A percentile compares a stretch with the other conserved stretches of the same genome.
Evolutionary conservation across 2,888 invertebrate species (phyloP).

Genomic region (Tetranychus piercei): DNA sequence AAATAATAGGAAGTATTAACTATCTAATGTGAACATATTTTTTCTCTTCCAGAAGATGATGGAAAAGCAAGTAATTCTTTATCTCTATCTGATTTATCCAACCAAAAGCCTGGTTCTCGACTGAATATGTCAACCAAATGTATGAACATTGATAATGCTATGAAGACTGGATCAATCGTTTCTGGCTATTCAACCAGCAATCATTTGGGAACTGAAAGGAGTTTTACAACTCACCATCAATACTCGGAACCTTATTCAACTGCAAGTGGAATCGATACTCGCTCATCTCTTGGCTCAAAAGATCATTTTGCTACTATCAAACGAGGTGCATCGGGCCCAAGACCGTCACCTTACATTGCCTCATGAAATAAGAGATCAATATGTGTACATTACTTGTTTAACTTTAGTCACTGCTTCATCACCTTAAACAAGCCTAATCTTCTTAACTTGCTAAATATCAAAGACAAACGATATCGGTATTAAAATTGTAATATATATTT

Average conservation of each 20-base stretch:
- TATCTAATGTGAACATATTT: background rate
- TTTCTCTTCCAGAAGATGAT: background rate
- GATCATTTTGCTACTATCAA: constrained; percentile 14
- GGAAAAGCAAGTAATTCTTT: constrained; percentile 13
- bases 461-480: too few relatives aligned
- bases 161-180: background rate
- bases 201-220: background rate
- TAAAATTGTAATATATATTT: too few relatives aligned
- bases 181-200: background rate
- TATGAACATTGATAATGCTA: background rate
- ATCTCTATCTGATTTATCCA: constrained; percentile 11
- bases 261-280: background rate
- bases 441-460: too few relatives aligned
- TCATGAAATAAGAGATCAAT: background rate
- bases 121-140: constrained; percentile 4
- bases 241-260: constrained; percentile 12
- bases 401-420: background rate
- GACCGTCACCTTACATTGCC: constrained; percentile 8
- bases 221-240: background rate
- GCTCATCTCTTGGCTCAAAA: background rate
- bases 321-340: background rate
- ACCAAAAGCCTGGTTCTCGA: constrained; percentile 6
- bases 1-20: background rate
- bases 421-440: too few relatives aligned
- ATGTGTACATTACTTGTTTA: background rate